A percentile compares a stretch with the other conserved stretches of the same genome.
Evolutionary conservation across 2,888 invertebrate genomes (phyloP).

Genomic region (Pollenia labialis): DNA sequence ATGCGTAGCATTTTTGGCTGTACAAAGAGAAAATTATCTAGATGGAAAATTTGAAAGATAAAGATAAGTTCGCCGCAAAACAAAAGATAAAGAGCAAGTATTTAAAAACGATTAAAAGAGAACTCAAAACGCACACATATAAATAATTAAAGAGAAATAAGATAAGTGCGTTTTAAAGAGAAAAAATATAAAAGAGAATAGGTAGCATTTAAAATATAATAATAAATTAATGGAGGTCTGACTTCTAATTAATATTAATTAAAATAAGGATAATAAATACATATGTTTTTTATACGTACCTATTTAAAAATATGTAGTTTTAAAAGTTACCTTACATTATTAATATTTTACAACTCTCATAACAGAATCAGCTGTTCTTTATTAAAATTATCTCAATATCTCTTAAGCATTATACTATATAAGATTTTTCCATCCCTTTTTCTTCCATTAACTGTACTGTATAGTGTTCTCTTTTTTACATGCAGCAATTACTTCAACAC

Average conservation of each 20-base stretch:
- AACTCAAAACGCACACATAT: neutral
- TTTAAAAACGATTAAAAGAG: constrained; percentile 5
- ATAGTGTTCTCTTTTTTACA: constrained; percentile 34
- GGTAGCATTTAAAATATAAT: neutral
- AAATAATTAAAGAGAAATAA: neutral
- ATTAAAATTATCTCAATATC: neutral
- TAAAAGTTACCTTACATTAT: too few species aligned
- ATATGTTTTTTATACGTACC: too few species aligned
- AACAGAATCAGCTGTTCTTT: neutral
- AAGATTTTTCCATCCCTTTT: constrained; percentile 25
- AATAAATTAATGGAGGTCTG: neutral
- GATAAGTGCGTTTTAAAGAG: neutral
- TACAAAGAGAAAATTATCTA: constrained; percentile 24
- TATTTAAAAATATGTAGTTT: too few species aligned
- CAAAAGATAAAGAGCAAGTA: constrained; percentile 4
- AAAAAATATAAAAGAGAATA: constrained; percentile 12
- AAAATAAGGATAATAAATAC: too few species aligned
- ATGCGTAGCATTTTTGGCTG: constrained; percentile 20
- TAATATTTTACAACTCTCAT: too few species aligned
- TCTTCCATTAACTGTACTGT: accelerated
- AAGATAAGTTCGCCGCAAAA: constrained; percentile 67
- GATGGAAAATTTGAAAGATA: neutral
- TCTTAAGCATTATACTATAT: neutral
- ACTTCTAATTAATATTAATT: too few species aligned
- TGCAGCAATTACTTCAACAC: constrained; percentile 15